phyloP scores from a whole-genome alignment of 2,888 invertebrate genomes.

The Mylabris sibirica region DNA sequence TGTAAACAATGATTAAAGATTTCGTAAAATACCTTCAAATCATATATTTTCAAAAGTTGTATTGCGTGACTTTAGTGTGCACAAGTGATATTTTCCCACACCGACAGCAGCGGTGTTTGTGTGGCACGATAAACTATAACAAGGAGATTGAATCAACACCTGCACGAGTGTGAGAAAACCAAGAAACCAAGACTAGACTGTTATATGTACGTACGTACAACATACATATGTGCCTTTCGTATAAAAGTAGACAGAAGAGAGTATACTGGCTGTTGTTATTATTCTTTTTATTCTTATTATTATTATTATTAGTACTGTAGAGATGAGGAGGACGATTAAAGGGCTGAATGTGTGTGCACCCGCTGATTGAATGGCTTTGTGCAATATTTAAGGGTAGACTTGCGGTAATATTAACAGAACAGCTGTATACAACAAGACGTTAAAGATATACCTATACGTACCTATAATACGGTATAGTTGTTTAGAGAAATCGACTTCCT shows the following conservation, averaged over 20 bases:
- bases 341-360: conserved; percentile 40
- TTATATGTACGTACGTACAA: neutral
- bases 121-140: conserved; percentile 53
- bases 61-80: conserved; percentile 30
- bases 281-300: neutral
- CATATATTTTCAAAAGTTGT: conserved; percentile 10
- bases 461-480: neutral
- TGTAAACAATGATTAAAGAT: neutral
- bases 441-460: neutral
- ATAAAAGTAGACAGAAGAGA: neutral
- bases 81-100: conserved; percentile 54
- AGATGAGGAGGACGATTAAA: conserved; percentile 18
- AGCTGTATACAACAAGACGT: conserved; percentile 22
- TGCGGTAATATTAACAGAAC: conserved; percentile 43
- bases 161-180: conserved; percentile 55
- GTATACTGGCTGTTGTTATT: neutral
- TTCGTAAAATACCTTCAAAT: conserved; percentile 8
- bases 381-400: conserved; percentile 44
- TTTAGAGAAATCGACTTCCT: conserved; percentile 11
- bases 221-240: neutral
- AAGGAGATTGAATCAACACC: conserved; percentile 56
- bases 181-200: neutral
- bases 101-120: conserved; percentile 49
- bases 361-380: conserved; percentile 45
- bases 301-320: conserved; percentile 17